phyloP scores from a whole-genome alignment of 2,888 invertebrate species.

The Bursaphelenchus okinawaensis region DNA sequence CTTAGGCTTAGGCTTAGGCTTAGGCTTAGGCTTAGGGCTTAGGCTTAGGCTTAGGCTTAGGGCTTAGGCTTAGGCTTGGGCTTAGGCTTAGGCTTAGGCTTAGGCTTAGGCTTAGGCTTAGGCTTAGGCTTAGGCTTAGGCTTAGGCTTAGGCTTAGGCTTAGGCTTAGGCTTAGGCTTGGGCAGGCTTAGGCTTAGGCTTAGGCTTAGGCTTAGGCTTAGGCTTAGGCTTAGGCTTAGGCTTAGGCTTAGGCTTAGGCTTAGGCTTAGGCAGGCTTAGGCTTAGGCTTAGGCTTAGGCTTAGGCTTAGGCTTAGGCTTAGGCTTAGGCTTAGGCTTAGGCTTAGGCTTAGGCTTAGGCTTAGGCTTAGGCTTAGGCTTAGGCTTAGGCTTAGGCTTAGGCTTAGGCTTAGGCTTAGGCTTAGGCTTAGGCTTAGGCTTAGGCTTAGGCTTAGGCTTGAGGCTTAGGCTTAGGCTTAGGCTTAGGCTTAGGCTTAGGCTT shows the following conservation, averaged over 20 bases:
- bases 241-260: no score
- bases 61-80: slow-evolving; percentile 23
- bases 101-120: slow-evolving; percentile 24
- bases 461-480: slow-evolving; percentile 8
- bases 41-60: slow-evolving; percentile 25
- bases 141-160: slow-evolving; percentile 24
- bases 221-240: no score
- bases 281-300: neutral
- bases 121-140: slow-evolving; percentile 30
- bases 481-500: slow-evolving; percentile 5
- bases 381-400: neutral
- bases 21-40: slow-evolving; percentile 21
- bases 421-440: neutral
- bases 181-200: no score
- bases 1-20: slow-evolving; percentile 24
- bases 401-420: neutral
- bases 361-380: neutral
- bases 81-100: slow-evolving; percentile 27
- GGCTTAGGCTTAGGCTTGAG: neutral
- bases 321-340: slow-evolving; percentile 21
- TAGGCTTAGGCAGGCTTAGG: slow-evolving; percentile 9
- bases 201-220: no score
- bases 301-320: neutral
- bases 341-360: slow-evolving; percentile 15
- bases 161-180: slow-evolving; percentile 13